Evolutionary conservation across 23 tunicate genomes (phyloP), one percentile per base, ranked within the genome.

Genomic region (Aplidium turbinatum): DNA sequence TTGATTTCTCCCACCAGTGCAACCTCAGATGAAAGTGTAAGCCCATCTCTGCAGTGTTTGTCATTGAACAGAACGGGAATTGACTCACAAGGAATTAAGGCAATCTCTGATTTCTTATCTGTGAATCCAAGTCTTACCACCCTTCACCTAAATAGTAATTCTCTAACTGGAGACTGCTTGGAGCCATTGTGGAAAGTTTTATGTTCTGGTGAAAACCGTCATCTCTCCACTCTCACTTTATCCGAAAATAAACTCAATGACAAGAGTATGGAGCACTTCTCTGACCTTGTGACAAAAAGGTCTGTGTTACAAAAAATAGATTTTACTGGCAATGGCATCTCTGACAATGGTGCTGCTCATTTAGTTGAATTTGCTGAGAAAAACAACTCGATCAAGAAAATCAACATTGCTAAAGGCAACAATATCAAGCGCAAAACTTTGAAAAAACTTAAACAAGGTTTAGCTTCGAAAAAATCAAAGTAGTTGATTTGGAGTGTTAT

Each of bases 111-210:
- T 22, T 81, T 72, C 50, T 31, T 81, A 21, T 35, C 29, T 31
- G 13, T 29, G 9, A 81, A 70, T 61, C 78, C 78, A 1, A 35
- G 75, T 18, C 65, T 78, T 5, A 31, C 23, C 1, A 47, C 30
- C 9, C 68, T 78, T n/a, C 34, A 65, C 1, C 33, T 78, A 25
- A 47, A 56, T 47, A 64, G 79, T 1, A 61, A 72, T 40, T 18
- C 27, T 60, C 46, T 76, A 33, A 40, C 51, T 36, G 67, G 85
- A 11, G 60, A 72, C 13, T 32, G 52, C 0, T 5, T 80, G 21
- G 18, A 23, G 23, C 85, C 60, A 4, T 18, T 82, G 36, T 82
- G 87, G 87, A 28, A 60, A 63, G 66, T 40, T 1, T 24, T 82
- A 31, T 61, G 58, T 4, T 53, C 66, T 48, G 80, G 80, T 0